phyloP scores from a whole-genome alignment of 2,113 vertebrate species.

The Toxostoma redivivum region DNA sequence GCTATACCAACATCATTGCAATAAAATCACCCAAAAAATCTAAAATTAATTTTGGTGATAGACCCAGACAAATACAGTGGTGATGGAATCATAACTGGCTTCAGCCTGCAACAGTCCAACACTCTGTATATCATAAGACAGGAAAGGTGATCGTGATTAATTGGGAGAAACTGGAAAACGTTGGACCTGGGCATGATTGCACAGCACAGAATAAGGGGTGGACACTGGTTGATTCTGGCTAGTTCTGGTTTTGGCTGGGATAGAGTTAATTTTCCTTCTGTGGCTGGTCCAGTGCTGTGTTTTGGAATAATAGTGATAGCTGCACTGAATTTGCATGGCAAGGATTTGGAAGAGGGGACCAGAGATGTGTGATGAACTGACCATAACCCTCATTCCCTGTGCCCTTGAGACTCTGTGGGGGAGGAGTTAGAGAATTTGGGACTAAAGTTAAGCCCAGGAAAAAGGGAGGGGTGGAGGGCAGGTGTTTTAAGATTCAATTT shows the following conservation, averaged over 20 bases:
- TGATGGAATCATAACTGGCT: neutral
- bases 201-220: neutral
- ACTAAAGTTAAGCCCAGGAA: neutral
- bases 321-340: neutral
- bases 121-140: neutral
- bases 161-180: neutral
- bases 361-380: neutral
- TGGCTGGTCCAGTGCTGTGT: neutral
- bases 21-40: neutral
- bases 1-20: neutral
- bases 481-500: neutral
- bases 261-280: neutral
- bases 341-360: neutral
- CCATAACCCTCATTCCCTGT: neutral
- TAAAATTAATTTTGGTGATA: neutral
- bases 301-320: neutral
- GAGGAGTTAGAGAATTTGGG: neutral
- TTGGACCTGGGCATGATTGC: neutral
- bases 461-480: neutral
- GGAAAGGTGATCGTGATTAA: rapidly evolving
- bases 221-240: neutral
- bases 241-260: neutral
- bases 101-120: neutral
- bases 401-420: neutral
- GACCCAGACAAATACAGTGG: neutral